phyloP scores from a whole-genome alignment of 2,888 invertebrate genomes.

The Phyllotreta cruciferae region DNA sequence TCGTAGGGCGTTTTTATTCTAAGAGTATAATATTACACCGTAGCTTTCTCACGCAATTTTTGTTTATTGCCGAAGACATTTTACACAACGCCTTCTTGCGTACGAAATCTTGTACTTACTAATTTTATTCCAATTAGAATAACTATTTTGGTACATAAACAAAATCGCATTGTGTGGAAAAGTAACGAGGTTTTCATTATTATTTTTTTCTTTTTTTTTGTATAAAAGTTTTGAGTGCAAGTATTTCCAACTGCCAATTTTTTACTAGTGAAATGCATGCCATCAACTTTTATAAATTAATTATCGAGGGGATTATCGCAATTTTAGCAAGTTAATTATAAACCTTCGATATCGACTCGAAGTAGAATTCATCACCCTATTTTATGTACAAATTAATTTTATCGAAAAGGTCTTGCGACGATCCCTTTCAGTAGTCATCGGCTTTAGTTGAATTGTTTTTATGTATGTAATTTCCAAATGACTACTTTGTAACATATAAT shows the following conservation, averaged over 20 bases:
- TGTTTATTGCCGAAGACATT: not conserved
- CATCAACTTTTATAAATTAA: conserved; percentile 35
- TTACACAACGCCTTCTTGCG: not conserved
- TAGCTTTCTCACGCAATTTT: too few species aligned
- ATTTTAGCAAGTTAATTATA: not conserved
- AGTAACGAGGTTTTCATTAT: not conserved
- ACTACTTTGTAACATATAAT: conserved; percentile 14
- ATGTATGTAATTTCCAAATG: not conserved
- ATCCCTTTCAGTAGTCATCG: conserved; percentile 4
- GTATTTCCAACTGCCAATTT: conserved; percentile 39
- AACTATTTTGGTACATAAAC: not conserved
- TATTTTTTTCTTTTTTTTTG: conserved; percentile 23
- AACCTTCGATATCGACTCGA: not conserved
- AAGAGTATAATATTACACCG: conserved; percentile 24
- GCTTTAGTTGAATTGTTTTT: conserved; percentile 13
- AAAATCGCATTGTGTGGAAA: not conserved
- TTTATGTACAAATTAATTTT: conserved; percentile 16
- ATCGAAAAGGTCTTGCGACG: not conserved
- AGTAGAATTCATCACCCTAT: conserved; percentile 12
- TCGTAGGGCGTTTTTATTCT: conserved; percentile 25
- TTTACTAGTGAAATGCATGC: conserved; percentile 34
- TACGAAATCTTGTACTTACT: not conserved
- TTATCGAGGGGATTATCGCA: conserved; percentile 19
- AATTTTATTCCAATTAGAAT: too few species aligned
- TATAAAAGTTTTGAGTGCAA: conserved; percentile 35